Evolutionary conservation across 2,113 vertebrate species (phyloP), one percentile per base, ranked within the genome.

Genomic region (Chauna torquata): DNA sequence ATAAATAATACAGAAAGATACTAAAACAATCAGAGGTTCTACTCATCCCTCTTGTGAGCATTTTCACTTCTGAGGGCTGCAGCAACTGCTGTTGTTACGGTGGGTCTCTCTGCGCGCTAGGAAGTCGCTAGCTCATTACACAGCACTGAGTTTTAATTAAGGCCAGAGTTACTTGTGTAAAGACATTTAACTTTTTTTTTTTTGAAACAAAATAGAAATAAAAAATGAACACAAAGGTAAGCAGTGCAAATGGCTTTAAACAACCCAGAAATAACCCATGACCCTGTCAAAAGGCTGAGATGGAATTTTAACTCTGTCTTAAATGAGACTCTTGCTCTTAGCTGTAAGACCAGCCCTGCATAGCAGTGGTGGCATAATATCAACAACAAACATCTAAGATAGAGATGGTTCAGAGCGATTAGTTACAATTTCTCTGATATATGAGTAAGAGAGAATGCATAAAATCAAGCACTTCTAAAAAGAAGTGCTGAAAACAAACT

Each of bases 341-440:
- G 19, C 19, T 22, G 27, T 13, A 45, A 68, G 19, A 45, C 65
- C 44, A 68, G 16, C 42, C 40, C 5, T 32, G 30, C 16, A 4
- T 0, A 28, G 18, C 45, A 54, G n/a, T 8, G 34, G 20, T 32
- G 59, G 11, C 1, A 0, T 19, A 17, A 36, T 11, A 13, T 5
- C 54, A 4, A 3, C 23, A 28, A 11, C 7, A 44, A 78, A 12
- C 6, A 25, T 19, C 9, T 3, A 15, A 18, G 18, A 15, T 9
- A 18, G 62, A 44, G 42, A 30, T 1, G 3, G 13, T 44, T 25
- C 14, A 28, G 18, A 19, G 28, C 17, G n/a, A 38, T 70, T 38
- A 38, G 6, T 36, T 57, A 15, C 20, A 6, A 57, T 25, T 38
- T 57, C 16, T 68, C 47, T 44, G 47, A 42, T 18, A 14, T 50